A percentile compares a stretch with the other conserved stretches of the same genome.
phyloP scores from a whole-genome alignment of 2,888 invertebrate genomes.

The Cryptus viduatorius region DNA sequence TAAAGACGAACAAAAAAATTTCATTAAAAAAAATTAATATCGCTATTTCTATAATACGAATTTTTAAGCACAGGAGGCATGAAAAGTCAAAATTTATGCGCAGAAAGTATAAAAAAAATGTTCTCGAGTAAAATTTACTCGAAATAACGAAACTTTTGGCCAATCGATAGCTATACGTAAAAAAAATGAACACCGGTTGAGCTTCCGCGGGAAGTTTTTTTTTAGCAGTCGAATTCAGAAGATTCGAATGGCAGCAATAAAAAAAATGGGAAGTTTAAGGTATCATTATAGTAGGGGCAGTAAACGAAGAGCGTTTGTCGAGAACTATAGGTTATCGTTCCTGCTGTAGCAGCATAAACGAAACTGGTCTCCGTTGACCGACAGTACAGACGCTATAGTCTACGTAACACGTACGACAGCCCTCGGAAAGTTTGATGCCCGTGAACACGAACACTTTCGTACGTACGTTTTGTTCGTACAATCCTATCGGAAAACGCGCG shows the following conservation, averaged over 20 bases:
- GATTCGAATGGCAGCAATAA: neutral
- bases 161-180: neutral
- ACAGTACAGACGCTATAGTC: constrained; percentile 3
- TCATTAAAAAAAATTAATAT: too few species aligned
- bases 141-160: neutral
- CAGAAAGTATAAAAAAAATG: too few species aligned
- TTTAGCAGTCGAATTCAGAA: neutral
- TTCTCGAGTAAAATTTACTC: neutral
- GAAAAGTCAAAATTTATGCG: neutral
- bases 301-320: constrained; percentile 3
- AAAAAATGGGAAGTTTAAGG: neutral
- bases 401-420: neutral
- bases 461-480: neutral
- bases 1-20: too few species aligned
- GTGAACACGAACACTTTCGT: neutral
- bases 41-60: too few species aligned
- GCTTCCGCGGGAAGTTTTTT: neutral
- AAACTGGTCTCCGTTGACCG: constrained; percentile 9
- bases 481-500: constrained; percentile 28
- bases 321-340: neutral
- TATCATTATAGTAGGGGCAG: constrained; percentile 12
- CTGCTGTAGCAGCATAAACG: neutral
- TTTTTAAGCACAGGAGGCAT: too few species aligned
- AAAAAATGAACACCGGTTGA: neutral
- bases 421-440: neutral